Evolutionary conservation across 2,797 vertebrate genomes (phyloP).

Genomic region (Gymnothorax reevesii): DNA sequence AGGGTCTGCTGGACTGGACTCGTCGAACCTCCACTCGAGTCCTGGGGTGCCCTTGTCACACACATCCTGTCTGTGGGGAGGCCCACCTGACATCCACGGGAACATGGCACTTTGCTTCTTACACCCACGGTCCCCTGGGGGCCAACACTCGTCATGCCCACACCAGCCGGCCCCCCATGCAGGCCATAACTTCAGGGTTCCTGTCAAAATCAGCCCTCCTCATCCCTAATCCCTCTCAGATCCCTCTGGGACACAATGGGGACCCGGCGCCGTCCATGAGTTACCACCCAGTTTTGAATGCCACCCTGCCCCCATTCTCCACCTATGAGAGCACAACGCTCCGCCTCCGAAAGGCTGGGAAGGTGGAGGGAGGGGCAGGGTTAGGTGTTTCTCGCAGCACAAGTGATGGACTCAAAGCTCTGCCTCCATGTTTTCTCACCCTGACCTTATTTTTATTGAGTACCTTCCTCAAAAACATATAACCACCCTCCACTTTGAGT

Average conservation of each 20-base stretch:
- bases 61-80: constrained; percentile 64
- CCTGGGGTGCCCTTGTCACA: constrained; percentile 80
- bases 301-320: constrained; percentile 47
- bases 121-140: constrained; percentile 52
- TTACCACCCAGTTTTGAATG: constrained; percentile 37
- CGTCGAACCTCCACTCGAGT: constrained; percentile 72
- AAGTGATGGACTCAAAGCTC: constrained; percentile 34
- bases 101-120: constrained; percentile 56
- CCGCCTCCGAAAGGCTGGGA: constrained; percentile 59
- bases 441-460: constrained; percentile 44
- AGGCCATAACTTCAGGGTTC: constrained; percentile 56
- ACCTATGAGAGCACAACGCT: constrained; percentile 65
- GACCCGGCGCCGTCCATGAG: constrained; percentile 12
- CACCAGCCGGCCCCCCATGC: constrained; percentile 44
- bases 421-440: constrained; percentile 26
- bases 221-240: constrained; percentile 34
- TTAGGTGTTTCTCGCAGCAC: constrained; percentile 47
- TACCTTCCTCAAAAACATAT: constrained; percentile 44
- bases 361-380: constrained; percentile 40
- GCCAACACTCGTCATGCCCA: constrained; percentile 43
- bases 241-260: neutral
- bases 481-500: neutral
- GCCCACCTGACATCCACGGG: constrained; percentile 46
- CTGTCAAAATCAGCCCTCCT: constrained; percentile 59
- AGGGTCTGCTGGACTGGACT: constrained; percentile 78